phyloP scores from a whole-genome alignment of 2,113 vertebrate species.

The Actinemys pallida region DNA sequence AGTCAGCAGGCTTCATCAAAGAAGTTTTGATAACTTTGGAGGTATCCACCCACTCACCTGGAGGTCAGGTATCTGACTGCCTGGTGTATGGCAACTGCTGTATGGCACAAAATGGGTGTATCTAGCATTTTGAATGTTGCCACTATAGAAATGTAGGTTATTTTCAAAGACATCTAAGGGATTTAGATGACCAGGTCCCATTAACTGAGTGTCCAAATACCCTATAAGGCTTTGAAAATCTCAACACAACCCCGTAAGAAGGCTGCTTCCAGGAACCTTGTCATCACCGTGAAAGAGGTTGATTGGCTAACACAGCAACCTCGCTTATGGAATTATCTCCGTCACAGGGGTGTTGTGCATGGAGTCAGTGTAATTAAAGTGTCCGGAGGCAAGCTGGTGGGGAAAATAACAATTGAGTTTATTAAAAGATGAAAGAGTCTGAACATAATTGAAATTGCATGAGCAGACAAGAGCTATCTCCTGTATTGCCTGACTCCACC shows the following conservation, averaged over 20 bases:
- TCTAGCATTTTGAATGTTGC: neutral
- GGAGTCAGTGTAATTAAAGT: neutral
- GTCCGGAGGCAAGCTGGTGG: neutral
- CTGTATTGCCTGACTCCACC: neutral
- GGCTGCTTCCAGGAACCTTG: neutral
- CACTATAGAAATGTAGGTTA: neutral
- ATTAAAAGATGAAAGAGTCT: slow-evolving; percentile 17
- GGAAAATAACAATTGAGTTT: neutral
- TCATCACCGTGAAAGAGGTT: neutral
- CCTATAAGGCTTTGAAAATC: neutral
- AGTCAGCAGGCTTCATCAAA: neutral
- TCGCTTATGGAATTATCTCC: neutral
- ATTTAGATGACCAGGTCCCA: neutral
- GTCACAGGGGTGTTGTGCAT: neutral
- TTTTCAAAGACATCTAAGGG: neutral
- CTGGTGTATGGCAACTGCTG: neutral
- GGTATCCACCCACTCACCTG: neutral
- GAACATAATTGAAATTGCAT: neutral
- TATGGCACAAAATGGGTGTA: neutral
- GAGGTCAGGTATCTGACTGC: neutral
- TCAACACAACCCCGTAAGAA: neutral
- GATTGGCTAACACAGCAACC: neutral
- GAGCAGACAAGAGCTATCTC: neutral
- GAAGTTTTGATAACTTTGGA: neutral
- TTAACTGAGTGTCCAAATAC: neutral